A percentile compares a stretch with the other conserved stretches of the same genome.
phyloP scores from a whole-genome alignment of 30 jellyfish, hydroid and myxozoan genomes.

The Morbakka virulenta region DNA sequence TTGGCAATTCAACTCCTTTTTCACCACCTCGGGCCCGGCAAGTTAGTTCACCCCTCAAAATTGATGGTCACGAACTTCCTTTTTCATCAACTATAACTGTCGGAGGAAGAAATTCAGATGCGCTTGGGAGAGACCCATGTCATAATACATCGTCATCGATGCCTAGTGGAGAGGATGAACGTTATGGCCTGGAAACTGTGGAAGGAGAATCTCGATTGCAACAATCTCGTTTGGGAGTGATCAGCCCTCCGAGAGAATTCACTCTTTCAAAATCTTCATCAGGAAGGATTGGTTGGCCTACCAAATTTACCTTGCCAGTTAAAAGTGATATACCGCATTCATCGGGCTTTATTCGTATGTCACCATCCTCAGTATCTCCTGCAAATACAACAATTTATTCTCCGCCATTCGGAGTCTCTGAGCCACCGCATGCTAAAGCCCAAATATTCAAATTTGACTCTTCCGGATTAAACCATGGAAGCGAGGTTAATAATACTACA shows the following conservation, averaged over 20 bases:
- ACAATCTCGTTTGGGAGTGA: background rate
- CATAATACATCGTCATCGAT: slow-evolving; percentile 9
- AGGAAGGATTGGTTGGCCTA: slow-evolving; percentile 33
- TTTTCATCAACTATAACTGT: slow-evolving; percentile 2
- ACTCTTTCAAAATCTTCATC: slow-evolving; percentile 5
- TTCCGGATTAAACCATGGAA: background rate
- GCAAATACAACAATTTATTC: slow-evolving; percentile 45
- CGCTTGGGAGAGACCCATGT: background rate
- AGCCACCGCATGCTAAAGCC: slow-evolving; percentile 38
- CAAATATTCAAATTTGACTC: slow-evolving; percentile 43
- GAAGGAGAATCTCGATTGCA: background rate
- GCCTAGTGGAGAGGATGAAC: slow-evolving; percentile 7
- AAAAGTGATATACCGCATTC: slow-evolving; percentile 38
- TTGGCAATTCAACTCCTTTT: slow-evolving; percentile 27
- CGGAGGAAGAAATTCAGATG: slow-evolving; percentile 5
- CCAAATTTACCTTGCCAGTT: slow-evolving; percentile 50
- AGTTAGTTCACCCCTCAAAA: slow-evolving; percentile 23
- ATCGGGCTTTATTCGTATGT: slow-evolving; percentile 57
- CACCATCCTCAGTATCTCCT: slow-evolving; percentile 27
- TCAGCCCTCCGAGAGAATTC: background rate
- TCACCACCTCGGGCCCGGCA: slow-evolving; percentile 33
- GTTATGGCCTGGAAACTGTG: slow-evolving; percentile 18
- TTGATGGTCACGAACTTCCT: slow-evolving; percentile 9
- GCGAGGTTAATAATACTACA: slow-evolving; percentile 12
- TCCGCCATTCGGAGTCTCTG: slow-evolving; percentile 62